These are phyloP conservation scores for Adelges cooleyi DNA, from an alignment of 1,140 invertebrate species.

Conservation along the genomic window DNA sequence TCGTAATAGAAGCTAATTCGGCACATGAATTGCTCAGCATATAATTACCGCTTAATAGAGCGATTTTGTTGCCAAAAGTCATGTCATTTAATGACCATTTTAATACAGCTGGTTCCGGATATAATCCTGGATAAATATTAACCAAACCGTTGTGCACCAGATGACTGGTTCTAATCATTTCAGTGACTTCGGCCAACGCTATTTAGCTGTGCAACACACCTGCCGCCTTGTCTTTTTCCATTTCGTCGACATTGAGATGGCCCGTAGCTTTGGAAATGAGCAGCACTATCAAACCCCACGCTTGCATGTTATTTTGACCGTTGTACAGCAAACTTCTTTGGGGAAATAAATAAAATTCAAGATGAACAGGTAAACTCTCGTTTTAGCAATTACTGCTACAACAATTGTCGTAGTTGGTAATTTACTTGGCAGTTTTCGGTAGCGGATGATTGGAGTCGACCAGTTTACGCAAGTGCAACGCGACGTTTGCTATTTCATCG, in stretches of 20 bases:
- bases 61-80: slow-evolving; percentile 91
- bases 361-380: no score
- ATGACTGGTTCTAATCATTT: slow-evolving; percentile 95
- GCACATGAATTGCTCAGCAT: slow-evolving; percentile 78
- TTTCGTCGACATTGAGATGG: slow-evolving; percentile 59
- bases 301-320: slow-evolving; percentile 84
- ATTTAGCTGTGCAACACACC: slow-evolving; percentile 73
- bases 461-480: slow-evolving; percentile 77
- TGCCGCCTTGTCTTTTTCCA: slow-evolving; percentile 73
- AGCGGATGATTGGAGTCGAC: slow-evolving; percentile 88
- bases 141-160: slow-evolving; percentile 84
- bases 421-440: slow-evolving; percentile 85
- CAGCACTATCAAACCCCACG: slow-evolving; percentile 81
- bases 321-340: slow-evolving; percentile 67
- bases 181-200: slow-evolving; percentile 85
- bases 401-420: no score
- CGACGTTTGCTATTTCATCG: slow-evolving; percentile 88
- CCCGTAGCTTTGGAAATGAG: slow-evolving; percentile 84
- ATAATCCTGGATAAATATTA: slow-evolving; percentile 55
- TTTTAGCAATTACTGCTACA: no score
- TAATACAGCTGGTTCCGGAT: slow-evolving; percentile 43
- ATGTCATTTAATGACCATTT: slow-evolving; percentile 68
- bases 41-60: slow-evolving; percentile 84
- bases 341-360: slow-evolving; percentile 24
- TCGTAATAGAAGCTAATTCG: slow-evolving; percentile 66